Evolutionary conservation across 2,888 invertebrate species (phyloP).

Genomic region (Macaria notata): DNA sequence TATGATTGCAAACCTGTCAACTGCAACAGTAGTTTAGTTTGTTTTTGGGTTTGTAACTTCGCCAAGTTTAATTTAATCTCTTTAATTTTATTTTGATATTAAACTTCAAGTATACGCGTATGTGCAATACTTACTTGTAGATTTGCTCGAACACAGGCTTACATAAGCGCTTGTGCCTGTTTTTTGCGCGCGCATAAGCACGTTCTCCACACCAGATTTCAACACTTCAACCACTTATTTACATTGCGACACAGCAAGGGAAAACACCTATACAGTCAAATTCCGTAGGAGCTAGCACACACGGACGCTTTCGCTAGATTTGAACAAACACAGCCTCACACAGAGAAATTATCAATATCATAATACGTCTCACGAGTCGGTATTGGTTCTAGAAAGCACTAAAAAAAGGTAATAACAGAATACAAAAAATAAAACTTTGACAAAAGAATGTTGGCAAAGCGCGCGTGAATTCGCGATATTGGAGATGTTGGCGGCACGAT

Average conservation of each 20-base stretch:
- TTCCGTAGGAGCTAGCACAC: constrained; percentile 57
- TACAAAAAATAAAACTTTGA: constrained; percentile 16
- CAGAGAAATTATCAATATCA: constrained; percentile 32
- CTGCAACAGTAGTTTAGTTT: no score
- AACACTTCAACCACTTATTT: constrained; percentile 75
- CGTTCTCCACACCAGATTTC: constrained; percentile 74
- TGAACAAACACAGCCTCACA: constrained; percentile 56
- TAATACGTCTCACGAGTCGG: constrained; percentile 26
- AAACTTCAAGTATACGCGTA: background rate
- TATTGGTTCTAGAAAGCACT: constrained; percentile 35
- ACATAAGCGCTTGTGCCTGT: constrained; percentile 74
- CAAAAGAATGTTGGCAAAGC: constrained; percentile 38
- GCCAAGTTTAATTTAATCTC: no score
- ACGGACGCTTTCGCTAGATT: constrained; percentile 71
- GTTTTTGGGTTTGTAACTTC: no score
- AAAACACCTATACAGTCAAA: constrained; percentile 70
- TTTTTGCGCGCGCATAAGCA: constrained; percentile 65
- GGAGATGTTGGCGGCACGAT: constrained; percentile 36
- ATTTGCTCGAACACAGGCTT: constrained; percentile 59
- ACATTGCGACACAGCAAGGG: constrained; percentile 73
- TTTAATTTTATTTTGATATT: no score
- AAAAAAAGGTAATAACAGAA: constrained; percentile 16
- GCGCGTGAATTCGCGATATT: constrained; percentile 40
- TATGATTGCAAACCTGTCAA: no score
- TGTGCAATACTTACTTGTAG: constrained; percentile 59